These are phyloP conservation scores for Aphrophora alni DNA, from an alignment of 2,888 invertebrate species.

Conservation along the genomic window DNA sequence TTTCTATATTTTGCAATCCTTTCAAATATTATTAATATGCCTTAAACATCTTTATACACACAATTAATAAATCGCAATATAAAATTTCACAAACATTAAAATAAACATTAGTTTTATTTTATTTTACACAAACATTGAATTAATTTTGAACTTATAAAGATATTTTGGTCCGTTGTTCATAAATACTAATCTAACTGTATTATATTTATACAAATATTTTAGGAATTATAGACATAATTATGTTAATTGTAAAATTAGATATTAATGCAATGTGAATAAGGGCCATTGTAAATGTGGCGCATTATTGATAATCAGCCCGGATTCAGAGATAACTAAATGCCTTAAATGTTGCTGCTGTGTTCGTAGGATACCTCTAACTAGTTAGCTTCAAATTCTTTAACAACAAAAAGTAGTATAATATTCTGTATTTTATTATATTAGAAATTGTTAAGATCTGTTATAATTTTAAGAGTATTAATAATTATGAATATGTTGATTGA, in stretches of 20 bases:
- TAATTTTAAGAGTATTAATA: too few species aligned
- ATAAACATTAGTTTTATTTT: too few species aligned
- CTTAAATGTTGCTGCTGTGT: constrained; percentile 33
- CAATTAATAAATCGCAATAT: too few species aligned
- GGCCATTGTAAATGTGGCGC: background rate
- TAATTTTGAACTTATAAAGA: background rate
- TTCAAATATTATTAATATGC: too few species aligned
- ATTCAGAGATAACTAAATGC: constrained; percentile 44
- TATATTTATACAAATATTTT: background rate
- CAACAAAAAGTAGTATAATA: background rate
- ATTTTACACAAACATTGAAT: too few species aligned
- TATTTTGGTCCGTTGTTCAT: background rate
- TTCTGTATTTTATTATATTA: too few species aligned
- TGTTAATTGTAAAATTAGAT: background rate
- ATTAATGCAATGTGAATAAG: background rate
- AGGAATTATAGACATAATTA: background rate
- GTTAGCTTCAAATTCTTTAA: background rate
- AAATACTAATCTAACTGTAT: background rate
- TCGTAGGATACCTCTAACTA: background rate
- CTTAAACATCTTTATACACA: too few species aligned
- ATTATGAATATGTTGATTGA: too few species aligned
- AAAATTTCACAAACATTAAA: too few species aligned
- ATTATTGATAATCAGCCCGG: constrained; percentile 39
- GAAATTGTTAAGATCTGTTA: too few species aligned
- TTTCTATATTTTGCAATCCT: too few species aligned